A percentile compares a stretch with the other conserved stretches of the same genome.
These are phyloP conservation scores for Alcis repandata DNA, from an alignment of 2,888 invertebrate genomes.

Conservation along the genomic window DNA sequence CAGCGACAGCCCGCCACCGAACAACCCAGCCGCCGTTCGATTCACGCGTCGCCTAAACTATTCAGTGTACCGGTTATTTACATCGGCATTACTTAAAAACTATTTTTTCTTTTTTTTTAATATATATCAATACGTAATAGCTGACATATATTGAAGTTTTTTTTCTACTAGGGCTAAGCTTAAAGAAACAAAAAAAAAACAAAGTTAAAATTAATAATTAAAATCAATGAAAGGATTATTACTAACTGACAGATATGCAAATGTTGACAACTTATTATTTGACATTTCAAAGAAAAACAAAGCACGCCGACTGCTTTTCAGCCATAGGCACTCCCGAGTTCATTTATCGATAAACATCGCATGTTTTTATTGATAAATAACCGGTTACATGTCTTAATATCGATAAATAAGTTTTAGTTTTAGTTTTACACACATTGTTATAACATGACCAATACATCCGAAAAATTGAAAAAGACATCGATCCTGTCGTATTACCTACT, in stretches of 20 bases:
- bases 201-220: conserved; percentile 37
- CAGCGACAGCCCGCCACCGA: conserved; percentile 38
- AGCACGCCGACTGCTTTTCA: conserved; percentile 25
- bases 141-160: conserved; percentile 36
- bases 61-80: conserved; percentile 43
- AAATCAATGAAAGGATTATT: conserved; percentile 30
- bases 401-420: conserved; percentile 8
- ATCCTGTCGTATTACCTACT: neutral
- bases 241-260: conserved; percentile 28
- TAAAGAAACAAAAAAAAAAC: conserved; percentile 39
- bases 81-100: conserved; percentile 40
- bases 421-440: neutral
- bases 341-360: conserved; percentile 13
- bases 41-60: conserved; percentile 35
- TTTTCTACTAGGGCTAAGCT: conserved; percentile 46
- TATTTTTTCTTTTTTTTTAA: conserved; percentile 35
- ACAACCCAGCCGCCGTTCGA: conserved; percentile 32
- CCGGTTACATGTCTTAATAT: neutral
- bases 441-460: neutral
- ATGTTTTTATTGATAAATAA: conserved; percentile 12
- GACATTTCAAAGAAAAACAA: neutral
- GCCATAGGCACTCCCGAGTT: conserved; percentile 18
- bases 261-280: conserved; percentile 12
- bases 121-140: conserved; percentile 36
- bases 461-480: neutral